Percentiles rank a stretch among this genome's conserved stretches.
Evolutionary conservation across 2,888 invertebrate genomes (phyloP).

Genomic region (Dicranocentrus wangi): DNA sequence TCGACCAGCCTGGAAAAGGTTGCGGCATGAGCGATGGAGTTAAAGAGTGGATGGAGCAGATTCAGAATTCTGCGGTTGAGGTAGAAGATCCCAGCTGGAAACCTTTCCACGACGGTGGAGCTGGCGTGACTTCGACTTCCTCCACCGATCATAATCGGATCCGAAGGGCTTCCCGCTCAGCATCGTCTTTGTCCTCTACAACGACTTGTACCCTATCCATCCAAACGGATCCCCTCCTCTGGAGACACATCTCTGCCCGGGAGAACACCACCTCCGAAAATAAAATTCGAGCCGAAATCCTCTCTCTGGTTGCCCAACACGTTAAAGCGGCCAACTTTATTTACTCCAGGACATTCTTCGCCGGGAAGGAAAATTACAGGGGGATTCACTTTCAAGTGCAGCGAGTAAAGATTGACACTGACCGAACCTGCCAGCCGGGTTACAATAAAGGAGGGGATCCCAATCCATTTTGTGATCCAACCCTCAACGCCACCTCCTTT

Average conservation of each 20-base stretch:
- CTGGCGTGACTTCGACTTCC: constrained; percentile 42
- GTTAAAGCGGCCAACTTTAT: constrained; percentile 98
- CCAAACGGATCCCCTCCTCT: constrained; percentile 98
- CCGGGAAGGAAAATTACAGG: constrained; percentile 82
- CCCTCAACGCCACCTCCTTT: constrained; percentile 99
- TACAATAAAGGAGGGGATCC: constrained; percentile 80
- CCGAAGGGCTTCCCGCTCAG: constrained; percentile 68
- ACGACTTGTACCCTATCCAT: constrained; percentile 96
- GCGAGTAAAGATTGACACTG: constrained; percentile 93
- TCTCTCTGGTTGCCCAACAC: constrained; percentile 97
- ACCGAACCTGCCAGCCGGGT: constrained; percentile 83
- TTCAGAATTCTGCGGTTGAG: constrained; percentile 80
- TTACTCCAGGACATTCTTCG: constrained; percentile 94
- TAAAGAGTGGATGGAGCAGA: constrained; percentile 92
- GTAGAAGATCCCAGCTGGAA: constrained; percentile 46
- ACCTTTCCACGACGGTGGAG: constrained; percentile 30
- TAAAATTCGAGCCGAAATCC: constrained; percentile 96
- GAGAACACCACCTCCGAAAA: constrained; percentile 76
- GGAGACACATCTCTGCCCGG: constrained; percentile 88
- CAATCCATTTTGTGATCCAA: constrained; percentile 94
- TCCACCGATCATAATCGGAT: constrained; percentile 64
- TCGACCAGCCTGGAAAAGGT: constrained; percentile 89
- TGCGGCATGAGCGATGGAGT: constrained; percentile 92
- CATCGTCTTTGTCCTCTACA: constrained; percentile 75
- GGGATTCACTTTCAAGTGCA: constrained; percentile 98